Conservation (phyloP, 1,140 invertebrate species). For the Condylostylus longicornis region DNA sequence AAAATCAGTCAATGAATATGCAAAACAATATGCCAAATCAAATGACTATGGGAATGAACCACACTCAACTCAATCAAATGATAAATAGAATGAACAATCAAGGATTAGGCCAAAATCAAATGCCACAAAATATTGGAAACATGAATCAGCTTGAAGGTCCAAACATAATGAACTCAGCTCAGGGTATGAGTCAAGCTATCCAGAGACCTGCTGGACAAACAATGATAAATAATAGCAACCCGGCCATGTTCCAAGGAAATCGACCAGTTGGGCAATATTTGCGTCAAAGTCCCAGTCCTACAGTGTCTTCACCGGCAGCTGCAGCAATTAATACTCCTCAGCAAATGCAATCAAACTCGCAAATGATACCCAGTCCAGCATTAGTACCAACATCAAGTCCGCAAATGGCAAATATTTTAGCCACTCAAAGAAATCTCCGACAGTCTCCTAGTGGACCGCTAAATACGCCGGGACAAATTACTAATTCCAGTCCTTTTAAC, state of each 20-base stretch:
- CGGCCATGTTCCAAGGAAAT: conserved; percentile 22
- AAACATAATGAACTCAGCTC: no score
- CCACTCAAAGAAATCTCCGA: conserved; percentile 37
- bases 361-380: conserved; percentile 54
- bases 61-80: conserved; percentile 25
- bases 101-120: conserved; percentile 18
- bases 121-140: conserved; percentile 21
- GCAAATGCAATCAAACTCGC: conserved; percentile 18
- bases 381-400: conserved; percentile 53
- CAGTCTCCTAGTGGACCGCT: conserved; percentile 64
- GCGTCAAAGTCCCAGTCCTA: conserved; percentile 37
- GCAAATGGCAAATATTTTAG: conserved; percentile 40
- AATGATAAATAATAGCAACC: no score
- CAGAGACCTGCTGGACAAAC: no score
- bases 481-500: conserved; percentile 51
- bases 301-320: conserved; percentile 7
- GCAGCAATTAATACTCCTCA: conserved; percentile 33
- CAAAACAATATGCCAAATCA: no score
- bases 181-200: no score
- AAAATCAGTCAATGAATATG: no score
- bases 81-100: conserved; percentile 21
- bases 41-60: conserved; percentile 16
- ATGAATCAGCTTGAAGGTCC: no score
- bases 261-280: conserved; percentile 40
- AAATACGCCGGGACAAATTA: conserved; percentile 61